Percentiles rank a stretch among this genome's conserved stretches.
Conservation (phyloP, 2,113 vertebrate genomes). For the Arizona elegans region DNA sequence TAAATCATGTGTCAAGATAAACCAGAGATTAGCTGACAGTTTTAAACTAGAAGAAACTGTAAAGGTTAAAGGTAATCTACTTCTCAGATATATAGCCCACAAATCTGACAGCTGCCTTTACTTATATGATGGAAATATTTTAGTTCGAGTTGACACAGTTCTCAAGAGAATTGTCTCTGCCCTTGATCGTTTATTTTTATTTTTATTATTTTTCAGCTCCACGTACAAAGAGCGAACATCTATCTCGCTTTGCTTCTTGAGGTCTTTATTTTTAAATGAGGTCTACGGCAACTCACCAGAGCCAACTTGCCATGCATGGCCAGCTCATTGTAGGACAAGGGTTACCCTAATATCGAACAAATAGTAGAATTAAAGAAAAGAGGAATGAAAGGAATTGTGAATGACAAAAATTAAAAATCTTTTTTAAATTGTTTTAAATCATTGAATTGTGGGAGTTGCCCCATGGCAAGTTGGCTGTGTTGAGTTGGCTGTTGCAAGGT, state of each 20-base stretch:
- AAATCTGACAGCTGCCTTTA: not conserved
- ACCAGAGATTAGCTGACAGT: not conserved
- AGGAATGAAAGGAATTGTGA: not conserved
- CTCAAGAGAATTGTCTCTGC: not conserved
- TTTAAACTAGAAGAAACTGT: not conserved
- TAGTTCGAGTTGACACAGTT: not conserved
- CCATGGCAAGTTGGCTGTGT: not conserved
- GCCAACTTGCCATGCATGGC: too few species aligned
- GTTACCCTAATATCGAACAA: not conserved
- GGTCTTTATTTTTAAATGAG: not conserved
- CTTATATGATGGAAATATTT: not conserved
- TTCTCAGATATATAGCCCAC: not conserved
- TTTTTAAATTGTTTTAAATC: not conserved
- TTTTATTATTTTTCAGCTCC: not conserved
- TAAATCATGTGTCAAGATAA: not conserved
- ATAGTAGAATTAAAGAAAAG: not conserved
- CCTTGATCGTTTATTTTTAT: not conserved
- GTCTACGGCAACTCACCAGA: not conserved
- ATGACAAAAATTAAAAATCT: too few species aligned
- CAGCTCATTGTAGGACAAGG: not conserved
- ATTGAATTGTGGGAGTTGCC: not conserved
- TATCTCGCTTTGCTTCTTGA: not conserved
- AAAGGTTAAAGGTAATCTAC: slow-evolving; percentile 8
- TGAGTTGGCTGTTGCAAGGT: not conserved
- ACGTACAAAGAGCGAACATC: not conserved